Evolutionary conservation across 2,113 vertebrate genomes (phyloP), one percentile per base, ranked within the genome.

Genomic region (Romanogobio albipinnatus): DNA sequence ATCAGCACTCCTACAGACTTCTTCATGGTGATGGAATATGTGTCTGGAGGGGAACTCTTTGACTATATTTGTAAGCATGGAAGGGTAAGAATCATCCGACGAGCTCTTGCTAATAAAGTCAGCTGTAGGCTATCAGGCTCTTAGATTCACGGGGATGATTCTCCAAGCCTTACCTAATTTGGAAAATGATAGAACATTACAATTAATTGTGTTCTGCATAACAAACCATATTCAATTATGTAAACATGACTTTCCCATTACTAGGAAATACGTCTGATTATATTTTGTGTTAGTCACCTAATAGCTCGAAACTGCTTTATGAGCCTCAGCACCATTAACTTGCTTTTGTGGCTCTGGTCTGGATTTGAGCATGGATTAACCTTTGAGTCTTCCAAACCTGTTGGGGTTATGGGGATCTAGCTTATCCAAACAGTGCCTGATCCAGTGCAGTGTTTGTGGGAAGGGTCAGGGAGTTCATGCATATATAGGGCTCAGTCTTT

Each of bases 21-120:
- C 94, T 99, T 99, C 92, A 99, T 99, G 98, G 98, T 99, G 43
- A 99, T 99, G 98, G 98, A 99, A 77, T 99, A 99, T 2, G 98
- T 99, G 58, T 96, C 98, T 0, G 98, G 98, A 1, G 98, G 98
- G 10, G 98, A 99, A 91, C 92, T 99, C 86, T 99, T 99, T 90
- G 98, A 99, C 92, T 99, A 99, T 94, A 99, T 99, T 95, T 99
- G 98, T 91, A 99, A 98, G 94, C 94, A 99, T 1, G 98, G 98
- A 90, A 95, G 96, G 92, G 98, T 99, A 94, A 97, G 97, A 94
- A 47, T 70, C 26, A n/a, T 2, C 1, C 43, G 7, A 53, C 15
- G 2, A 53, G 74, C 51, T 62, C 29, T 39, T 14, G 22, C 64
- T 53, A 14, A 7, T 59, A 59, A 59, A 43, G 76, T 78, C 19